Conservation (phyloP, 2,113 vertebrate genomes). For the Tachysurus fulvidraco region DNA sequence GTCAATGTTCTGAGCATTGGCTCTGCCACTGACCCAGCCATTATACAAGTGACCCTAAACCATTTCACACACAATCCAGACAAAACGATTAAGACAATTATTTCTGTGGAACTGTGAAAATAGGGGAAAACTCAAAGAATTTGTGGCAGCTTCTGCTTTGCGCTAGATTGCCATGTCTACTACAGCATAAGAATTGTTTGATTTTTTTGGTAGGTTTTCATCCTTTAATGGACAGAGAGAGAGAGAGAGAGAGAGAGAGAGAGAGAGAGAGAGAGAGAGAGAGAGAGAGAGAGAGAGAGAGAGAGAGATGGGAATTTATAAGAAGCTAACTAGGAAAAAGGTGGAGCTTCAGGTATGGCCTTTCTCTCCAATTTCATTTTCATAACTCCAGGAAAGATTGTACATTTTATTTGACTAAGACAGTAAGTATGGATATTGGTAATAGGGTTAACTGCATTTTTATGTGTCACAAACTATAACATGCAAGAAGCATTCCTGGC, state of each 20-base stretch:
- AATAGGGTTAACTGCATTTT: conserved; percentile 6
- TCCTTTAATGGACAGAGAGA: background rate
- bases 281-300: background rate
- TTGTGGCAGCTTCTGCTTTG: background rate
- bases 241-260: background rate
- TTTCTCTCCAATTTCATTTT: background rate
- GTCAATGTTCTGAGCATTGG: conserved; percentile 90
- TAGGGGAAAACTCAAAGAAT: background rate
- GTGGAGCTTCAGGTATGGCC: background rate
- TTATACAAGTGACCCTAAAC: conserved; percentile 89
- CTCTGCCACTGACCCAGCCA: conserved; percentile 86
- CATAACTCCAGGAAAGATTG: background rate
- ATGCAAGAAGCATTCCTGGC: background rate
- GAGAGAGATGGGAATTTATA: background rate
- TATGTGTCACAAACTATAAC: conserved; percentile 5
- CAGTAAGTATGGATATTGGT: background rate
- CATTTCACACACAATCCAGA: conserved; percentile 47
- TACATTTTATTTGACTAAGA: background rate
- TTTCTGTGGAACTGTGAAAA: conserved; percentile 1
- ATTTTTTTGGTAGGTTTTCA: too few species aligned
- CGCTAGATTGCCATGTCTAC: background rate
- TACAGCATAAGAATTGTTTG: background rate
- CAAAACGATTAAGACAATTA: background rate
- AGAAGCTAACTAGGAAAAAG: background rate
- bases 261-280: background rate